Evolutionary conservation across 2,797 vertebrate genomes (phyloP).

Genomic region (Pygocentrus nattereri): DNA sequence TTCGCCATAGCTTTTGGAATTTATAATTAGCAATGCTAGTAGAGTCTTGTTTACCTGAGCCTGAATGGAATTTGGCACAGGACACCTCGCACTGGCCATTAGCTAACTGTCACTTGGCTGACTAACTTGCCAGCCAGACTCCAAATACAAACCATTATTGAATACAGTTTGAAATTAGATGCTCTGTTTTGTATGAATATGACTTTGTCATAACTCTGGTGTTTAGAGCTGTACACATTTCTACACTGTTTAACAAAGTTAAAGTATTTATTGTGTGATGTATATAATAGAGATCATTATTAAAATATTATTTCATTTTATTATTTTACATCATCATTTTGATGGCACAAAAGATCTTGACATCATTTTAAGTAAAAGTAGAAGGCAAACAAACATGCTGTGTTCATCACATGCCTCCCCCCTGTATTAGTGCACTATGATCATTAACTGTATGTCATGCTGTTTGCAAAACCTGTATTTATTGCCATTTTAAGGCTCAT

Average conservation of each 20-base stretch:
- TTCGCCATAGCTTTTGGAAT: conserved; percentile 8
- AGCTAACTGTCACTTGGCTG: conserved; percentile 42
- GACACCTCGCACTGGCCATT: conserved; percentile 17
- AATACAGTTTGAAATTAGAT: not conserved
- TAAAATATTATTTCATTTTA: not conserved
- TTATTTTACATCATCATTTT: not conserved
- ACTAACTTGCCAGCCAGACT: conserved; percentile 52
- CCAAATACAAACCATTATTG: conserved; percentile 39
- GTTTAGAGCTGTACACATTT: not conserved
- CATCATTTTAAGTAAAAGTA: not conserved
- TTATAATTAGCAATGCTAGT: conserved; percentile 16
- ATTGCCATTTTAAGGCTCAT: not conserved
- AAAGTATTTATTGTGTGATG: not conserved
- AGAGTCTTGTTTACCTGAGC: conserved; percentile 39
- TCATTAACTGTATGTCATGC: conserved; percentile 8
- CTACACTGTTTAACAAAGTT: not conserved
- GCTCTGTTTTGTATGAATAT: not conserved
- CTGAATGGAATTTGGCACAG: conserved; percentile 27
- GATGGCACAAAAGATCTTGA: not conserved
- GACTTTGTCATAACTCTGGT: not conserved
- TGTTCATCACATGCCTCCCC: not conserved
- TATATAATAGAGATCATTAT: not conserved
- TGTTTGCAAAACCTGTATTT: not conserved
- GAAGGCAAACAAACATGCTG: not conserved
- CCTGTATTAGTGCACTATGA: not conserved